Percentiles rank a stretch among this genome's conserved stretches.
These are phyloP conservation scores for Leptinotarsa haldemani DNA, from an alignment of 2,888 invertebrate genomes.

Conservation along the genomic window DNA sequence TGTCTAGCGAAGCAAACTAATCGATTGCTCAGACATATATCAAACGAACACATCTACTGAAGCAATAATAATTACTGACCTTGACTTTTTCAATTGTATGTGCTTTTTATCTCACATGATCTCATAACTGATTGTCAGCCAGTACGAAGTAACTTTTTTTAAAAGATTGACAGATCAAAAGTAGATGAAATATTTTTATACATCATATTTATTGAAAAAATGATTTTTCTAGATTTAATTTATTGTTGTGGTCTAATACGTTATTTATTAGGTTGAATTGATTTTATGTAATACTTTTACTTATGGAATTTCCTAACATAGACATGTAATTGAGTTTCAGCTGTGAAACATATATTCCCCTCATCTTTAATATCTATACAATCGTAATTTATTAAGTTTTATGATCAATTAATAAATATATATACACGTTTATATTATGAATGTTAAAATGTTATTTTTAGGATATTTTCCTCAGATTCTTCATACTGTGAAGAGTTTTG, in stretches of 20 bases:
- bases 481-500: slow-evolving; percentile 48
- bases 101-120: slow-evolving; percentile 30
- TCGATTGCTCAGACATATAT: too few relatives aligned
- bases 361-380: slow-evolving; percentile 15
- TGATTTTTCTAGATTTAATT: slow-evolving; percentile 16
- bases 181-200: slow-evolving; percentile 15
- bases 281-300: slow-evolving; percentile 17
- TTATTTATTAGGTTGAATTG: slow-evolving; percentile 35
- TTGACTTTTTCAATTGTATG: slow-evolving; percentile 36
- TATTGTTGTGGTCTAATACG: slow-evolving; percentile 19
- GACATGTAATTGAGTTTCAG: too few relatives aligned
- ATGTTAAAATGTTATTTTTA: slow-evolving; percentile 46
- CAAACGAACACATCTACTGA: neutral
- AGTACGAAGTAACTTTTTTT: neutral
- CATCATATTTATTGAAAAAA: slow-evolving; percentile 15
- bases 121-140: slow-evolving; percentile 41
- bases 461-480: slow-evolving; percentile 48
- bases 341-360: too few relatives aligned
- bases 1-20: too few relatives aligned
- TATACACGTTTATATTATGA: slow-evolving; percentile 12
- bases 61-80: neutral
- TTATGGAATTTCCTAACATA: too few relatives aligned
- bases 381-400: slow-evolving; percentile 37
- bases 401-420: neutral
- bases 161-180: neutral